These are phyloP conservation scores for Papilio dardanus DNA, from an alignment of 1,140 invertebrate species.

Conservation along the genomic window DNA sequence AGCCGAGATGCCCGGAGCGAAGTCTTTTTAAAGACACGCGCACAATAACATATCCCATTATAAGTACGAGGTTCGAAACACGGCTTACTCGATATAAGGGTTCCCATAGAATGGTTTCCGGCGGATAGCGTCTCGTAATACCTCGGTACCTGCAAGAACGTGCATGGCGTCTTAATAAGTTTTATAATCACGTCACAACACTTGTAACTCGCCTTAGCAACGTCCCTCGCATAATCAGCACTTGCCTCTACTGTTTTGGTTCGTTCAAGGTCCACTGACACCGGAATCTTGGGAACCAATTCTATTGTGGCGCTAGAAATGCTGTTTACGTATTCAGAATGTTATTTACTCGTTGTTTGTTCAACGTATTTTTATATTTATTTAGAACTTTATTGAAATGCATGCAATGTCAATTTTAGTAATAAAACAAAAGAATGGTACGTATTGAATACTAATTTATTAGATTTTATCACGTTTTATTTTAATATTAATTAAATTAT, in stretches of 20 bases:
- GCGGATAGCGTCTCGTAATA: slow-evolving; percentile 63
- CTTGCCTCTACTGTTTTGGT: slow-evolving; percentile 55
- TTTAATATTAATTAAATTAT: not conserved
- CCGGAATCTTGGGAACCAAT: slow-evolving; percentile 16
- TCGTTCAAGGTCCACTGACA: slow-evolving; percentile 52
- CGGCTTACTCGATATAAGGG: slow-evolving; percentile 41
- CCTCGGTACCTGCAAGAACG: slow-evolving; percentile 60
- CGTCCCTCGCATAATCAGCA: slow-evolving; percentile 67
- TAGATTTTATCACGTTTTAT: not conserved
- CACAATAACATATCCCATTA: slow-evolving; percentile 24
- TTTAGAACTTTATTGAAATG: not conserved
- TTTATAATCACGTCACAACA: slow-evolving; percentile 57
- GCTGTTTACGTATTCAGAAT: slow-evolving; percentile 5
- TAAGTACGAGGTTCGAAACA: slow-evolving; percentile 22
- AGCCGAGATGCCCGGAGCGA: not conserved
- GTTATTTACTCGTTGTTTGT: not conserved
- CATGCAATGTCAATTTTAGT: not conserved
- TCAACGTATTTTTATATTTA: not conserved
- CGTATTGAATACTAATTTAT: not conserved
- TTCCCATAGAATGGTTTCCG: slow-evolving; percentile 65
- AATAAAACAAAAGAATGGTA: not conserved
- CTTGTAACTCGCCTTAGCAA: slow-evolving; percentile 47
- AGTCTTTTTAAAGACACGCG: slow-evolving; percentile 8
- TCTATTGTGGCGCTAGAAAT: not conserved
- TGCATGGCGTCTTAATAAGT: slow-evolving; percentile 66